phyloP scores from a whole-genome alignment of 1,140 invertebrate species.

The Zeugodacus cucurbitae region DNA sequence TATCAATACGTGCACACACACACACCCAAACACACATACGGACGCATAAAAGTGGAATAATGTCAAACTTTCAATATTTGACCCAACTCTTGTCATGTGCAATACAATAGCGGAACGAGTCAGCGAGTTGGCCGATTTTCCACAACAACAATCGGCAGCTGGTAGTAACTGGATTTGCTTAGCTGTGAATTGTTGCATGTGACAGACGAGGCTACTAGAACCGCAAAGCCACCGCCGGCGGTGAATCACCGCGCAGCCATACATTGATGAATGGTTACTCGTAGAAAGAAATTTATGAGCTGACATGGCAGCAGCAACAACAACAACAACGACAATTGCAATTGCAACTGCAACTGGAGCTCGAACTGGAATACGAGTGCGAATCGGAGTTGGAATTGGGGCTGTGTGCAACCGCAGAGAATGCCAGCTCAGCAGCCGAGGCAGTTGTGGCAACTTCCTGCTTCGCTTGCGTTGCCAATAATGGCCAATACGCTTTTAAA shows the following conservation, averaged over 20 bases:
- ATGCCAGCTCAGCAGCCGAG: background rate
- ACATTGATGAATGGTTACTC: background rate
- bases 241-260: background rate
- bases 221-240: background rate
- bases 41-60: background rate
- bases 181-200: constrained; percentile 23
- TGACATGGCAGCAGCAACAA: background rate
- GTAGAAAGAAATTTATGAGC: background rate
- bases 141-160: background rate
- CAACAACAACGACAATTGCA: background rate
- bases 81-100: background rate
- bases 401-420: constrained; percentile 24
- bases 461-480: background rate
- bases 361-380: background rate
- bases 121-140: background rate
- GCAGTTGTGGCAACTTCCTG: constrained; percentile 26
- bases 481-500: background rate
- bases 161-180: constrained; percentile 14
- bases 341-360: background rate
- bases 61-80: constrained; percentile 37
- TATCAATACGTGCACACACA: background rate
- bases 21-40: background rate
- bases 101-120: background rate
- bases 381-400: background rate
- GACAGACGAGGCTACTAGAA: background rate